phyloP scores from a whole-genome alignment of 2,888 invertebrate species.

The Eueremaeus valkanovi region DNA sequence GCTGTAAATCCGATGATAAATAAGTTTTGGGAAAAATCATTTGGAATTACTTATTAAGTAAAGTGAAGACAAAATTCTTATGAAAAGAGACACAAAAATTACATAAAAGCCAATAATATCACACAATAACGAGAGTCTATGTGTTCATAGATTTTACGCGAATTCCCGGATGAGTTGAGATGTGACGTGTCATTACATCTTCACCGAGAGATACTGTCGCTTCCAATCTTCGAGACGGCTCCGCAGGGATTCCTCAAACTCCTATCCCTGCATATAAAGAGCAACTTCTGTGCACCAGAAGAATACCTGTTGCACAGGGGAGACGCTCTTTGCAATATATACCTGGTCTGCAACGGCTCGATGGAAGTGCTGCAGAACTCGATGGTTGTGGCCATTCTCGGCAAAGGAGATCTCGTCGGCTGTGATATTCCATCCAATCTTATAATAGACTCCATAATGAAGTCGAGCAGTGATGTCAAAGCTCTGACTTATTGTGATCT shows the following conservation, averaged over 20 bases:
- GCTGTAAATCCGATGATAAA: too few species aligned
- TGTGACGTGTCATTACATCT: conserved; percentile 95
- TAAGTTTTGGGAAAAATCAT: too few species aligned
- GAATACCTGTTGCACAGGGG: conserved; percentile 91
- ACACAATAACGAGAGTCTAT: conserved; percentile 7
- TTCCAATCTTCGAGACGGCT: conserved; percentile 90
- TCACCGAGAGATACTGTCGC: conserved; percentile 84
- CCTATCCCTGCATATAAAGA: conserved; percentile 82
- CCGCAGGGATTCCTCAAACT: conserved; percentile 91
- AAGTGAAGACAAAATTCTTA: too few species aligned
- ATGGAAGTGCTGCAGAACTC: conserved; percentile 95
- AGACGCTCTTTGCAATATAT: conserved; percentile 86
- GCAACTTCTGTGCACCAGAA: conserved; percentile 93
- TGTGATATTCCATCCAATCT: conserved; percentile 75
- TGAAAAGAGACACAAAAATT: too few species aligned
- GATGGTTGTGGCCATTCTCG: conserved; percentile 94
- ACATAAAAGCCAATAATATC: neutral
- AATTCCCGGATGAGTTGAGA: conserved; percentile 90
- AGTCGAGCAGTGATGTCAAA: conserved; percentile 90
- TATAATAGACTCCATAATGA: conserved; percentile 65
- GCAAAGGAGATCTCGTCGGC: conserved; percentile 95
- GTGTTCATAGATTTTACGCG: conserved; percentile 73
- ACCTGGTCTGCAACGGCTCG: conserved; percentile 92
- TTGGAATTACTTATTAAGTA: too few species aligned
- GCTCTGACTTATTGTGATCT: conserved; percentile 94